These are phyloP conservation scores for Calycopis cecrops DNA, from an alignment of 1,140 invertebrate genomes.

Conservation along the genomic window DNA sequence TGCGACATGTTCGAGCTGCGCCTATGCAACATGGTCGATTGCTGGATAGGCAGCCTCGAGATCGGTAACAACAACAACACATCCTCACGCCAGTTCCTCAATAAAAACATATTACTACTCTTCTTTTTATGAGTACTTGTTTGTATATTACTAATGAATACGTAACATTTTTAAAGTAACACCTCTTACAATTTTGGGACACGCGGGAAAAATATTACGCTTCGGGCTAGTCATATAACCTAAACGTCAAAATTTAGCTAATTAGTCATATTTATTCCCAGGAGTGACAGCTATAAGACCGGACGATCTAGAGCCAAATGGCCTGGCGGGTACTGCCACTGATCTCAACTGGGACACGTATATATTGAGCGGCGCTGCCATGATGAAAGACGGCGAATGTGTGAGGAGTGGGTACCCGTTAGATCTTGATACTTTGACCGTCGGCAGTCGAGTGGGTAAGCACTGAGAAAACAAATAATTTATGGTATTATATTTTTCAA, in stretches of 20 bases:
- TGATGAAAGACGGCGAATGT: slow-evolving; percentile 89
- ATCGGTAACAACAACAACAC: too few species aligned
- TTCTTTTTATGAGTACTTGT: too few species aligned
- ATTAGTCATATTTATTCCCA: slow-evolving; percentile 27
- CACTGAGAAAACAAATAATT: slow-evolving; percentile 13
- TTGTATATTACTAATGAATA: too few species aligned
- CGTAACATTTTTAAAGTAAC: too few species aligned
- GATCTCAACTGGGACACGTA: slow-evolving; percentile 95
- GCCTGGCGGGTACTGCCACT: slow-evolving; percentile 91
- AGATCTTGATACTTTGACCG: slow-evolving; percentile 86
- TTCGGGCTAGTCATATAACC: too few species aligned
- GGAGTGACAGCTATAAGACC: slow-evolving; percentile 91
- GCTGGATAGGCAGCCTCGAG: slow-evolving; percentile 94
- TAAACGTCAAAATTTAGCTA: background rate
- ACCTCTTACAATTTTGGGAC: too few species aligned
- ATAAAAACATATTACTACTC: too few species aligned
- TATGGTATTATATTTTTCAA: background rate
- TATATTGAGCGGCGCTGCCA: slow-evolving; percentile 89
- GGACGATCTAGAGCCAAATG: slow-evolving; percentile 78
- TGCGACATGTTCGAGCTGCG: slow-evolving; percentile 95
- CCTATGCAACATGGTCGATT: slow-evolving; percentile 93
- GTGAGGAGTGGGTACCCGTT: slow-evolving; percentile 88
- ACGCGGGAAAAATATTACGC: too few species aligned
- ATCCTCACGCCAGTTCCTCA: too few species aligned
- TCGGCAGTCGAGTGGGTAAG: slow-evolving; percentile 84